phyloP scores from a whole-genome alignment of 2,113 vertebrate species.

The Helogale parvula region DNA sequence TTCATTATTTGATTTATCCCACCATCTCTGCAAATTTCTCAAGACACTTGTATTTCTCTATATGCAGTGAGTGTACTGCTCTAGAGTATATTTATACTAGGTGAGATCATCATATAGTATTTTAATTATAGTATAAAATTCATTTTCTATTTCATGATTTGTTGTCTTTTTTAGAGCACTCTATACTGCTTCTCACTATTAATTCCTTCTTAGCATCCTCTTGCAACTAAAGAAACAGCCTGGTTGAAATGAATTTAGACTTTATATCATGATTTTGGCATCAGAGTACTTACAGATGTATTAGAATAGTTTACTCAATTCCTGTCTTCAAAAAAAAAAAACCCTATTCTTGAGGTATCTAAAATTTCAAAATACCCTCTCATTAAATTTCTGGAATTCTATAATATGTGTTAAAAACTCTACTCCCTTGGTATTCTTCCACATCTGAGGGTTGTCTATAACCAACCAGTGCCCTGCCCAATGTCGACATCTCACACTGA shows the following conservation, averaged over 20 bases:
- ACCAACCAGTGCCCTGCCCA: not conserved
- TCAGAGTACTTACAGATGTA: not conserved
- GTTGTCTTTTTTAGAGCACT: not conserved
- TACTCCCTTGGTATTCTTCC: not conserved
- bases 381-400: conserved; percentile 8
- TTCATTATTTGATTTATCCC: not conserved
- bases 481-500: not conserved
- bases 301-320: not conserved
- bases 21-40: not conserved
- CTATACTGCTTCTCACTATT: not conserved
- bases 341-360: not conserved
- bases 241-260: not conserved
- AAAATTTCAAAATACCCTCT: not conserved
- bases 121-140: not conserved
- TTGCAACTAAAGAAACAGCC: not conserved
- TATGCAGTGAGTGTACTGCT: not conserved
- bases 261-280: not conserved
- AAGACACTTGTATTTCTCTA: not conserved
- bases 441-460: not conserved
- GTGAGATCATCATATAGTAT: not conserved
- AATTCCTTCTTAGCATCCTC: not conserved
- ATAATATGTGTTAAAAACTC: not conserved
- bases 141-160: not conserved
- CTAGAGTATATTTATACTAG: not conserved
- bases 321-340: not conserved